Conservation (phyloP, 2,888 invertebrate genomes). For the Thereva nobilitata region DNA sequence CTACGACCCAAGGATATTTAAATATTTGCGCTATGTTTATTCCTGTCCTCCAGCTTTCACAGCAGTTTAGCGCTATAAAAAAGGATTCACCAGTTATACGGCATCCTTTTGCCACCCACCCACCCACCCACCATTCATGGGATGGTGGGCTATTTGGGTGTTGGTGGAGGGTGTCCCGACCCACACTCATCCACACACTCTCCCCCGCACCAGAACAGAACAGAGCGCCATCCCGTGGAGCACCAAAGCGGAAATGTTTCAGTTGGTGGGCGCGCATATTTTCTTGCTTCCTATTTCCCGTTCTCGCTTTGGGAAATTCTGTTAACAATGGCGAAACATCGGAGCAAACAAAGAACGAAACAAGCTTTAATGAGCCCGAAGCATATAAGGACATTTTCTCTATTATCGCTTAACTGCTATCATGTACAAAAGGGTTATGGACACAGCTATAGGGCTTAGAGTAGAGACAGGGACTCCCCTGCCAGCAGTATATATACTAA, state of each 20-base stretch:
- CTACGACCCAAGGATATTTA: slow-evolving; percentile 7
- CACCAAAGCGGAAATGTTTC: slow-evolving; percentile 22
- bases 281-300: slow-evolving; percentile 22
- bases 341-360: slow-evolving; percentile 28
- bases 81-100: slow-evolving; percentile 3
- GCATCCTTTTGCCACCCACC: background rate
- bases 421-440: slow-evolving; percentile 20
- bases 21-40: slow-evolving; percentile 19
- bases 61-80: background rate
- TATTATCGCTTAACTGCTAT: slow-evolving; percentile 38
- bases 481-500: too few species aligned
- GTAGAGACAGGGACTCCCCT: slow-evolving; percentile 3
- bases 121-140: background rate
- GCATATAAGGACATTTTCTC: slow-evolving; percentile 40
- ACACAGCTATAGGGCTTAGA: slow-evolving; percentile 9
- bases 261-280: slow-evolving; percentile 19
- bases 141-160: background rate
- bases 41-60: background rate
- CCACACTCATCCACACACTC: background rate
- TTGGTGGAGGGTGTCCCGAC: background rate
- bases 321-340: slow-evolving; percentile 29
- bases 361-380: slow-evolving; percentile 39
- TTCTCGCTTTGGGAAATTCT: slow-evolving; percentile 29
- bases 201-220: background rate
- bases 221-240: background rate